Evolutionary conservation across 2,113 vertebrate species (phyloP).

Genomic region (Bettongia penicillata): DNA sequence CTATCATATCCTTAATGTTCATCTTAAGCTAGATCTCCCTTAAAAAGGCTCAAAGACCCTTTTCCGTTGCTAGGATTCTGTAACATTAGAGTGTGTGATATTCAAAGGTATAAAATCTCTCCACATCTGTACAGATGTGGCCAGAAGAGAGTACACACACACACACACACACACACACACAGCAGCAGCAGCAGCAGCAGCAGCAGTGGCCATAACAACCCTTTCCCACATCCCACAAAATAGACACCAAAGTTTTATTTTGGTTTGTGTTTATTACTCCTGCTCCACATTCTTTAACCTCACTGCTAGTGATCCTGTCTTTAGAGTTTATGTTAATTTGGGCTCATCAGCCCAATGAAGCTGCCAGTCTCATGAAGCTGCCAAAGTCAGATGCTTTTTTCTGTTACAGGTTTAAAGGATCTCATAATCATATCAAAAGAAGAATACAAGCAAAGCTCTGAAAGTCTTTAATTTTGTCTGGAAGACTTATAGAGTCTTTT

Average conservation of each 20-base stretch:
- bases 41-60: neutral
- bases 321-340: neutral
- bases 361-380: neutral
- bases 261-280: neutral
- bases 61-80: neutral
- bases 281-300: neutral
- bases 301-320: neutral
- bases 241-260: neutral
- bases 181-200: neutral
- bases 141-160: neutral
- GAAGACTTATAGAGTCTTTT: neutral
- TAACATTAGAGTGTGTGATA: neutral
- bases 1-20: neutral
- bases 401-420: neutral
- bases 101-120: neutral
- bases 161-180: too few relatives aligned
- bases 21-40: neutral
- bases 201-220: neutral
- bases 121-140: neutral
- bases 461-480: neutral
- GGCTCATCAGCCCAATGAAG: neutral
- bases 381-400: neutral
- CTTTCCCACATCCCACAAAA: neutral
- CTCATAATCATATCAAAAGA: neutral
- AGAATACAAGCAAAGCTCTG: neutral